These are phyloP conservation scores for Cyphomyrus plagiostoma DNA, from an alignment of 2,113 vertebrate genomes.

Conservation along the genomic window DNA sequence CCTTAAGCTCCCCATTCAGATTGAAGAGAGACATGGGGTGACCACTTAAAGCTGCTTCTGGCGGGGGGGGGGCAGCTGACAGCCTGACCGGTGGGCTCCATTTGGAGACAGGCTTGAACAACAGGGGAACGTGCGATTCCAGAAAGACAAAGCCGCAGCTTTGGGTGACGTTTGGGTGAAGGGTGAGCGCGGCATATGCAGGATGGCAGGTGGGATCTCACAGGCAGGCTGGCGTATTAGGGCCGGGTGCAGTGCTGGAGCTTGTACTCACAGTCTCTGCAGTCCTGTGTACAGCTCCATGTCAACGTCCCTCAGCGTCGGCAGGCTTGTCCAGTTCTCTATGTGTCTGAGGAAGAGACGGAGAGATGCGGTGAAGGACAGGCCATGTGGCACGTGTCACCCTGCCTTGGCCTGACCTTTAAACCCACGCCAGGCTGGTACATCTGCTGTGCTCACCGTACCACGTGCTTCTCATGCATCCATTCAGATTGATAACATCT, in stretches of 20 bases:
- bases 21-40: not conserved
- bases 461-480: not conserved
- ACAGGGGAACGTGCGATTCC: not conserved
- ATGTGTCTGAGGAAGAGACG: slow-evolving; percentile 72
- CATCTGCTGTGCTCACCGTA: not conserved
- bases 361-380: not conserved
- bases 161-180: not conserved
- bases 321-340: slow-evolving; percentile 86
- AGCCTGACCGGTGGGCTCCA: not conserved
- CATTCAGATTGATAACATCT: not conserved
- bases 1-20: not conserved
- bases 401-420: not conserved
- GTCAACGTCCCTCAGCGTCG: slow-evolving; percentile 72
- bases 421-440: not conserved
- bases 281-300: slow-evolving; percentile 91
- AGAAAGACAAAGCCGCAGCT: not conserved
- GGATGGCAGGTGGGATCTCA: not conserved
- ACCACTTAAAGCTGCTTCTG: not conserved
- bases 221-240: not conserved
- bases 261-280: slow-evolving; percentile 83
- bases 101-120: not conserved
- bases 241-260: not conserved
- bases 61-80: not conserved
- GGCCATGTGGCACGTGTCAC: not conserved
- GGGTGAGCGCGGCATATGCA: not conserved